Evolutionary conservation across 2,113 vertebrate species (phyloP).

Genomic region (Phaetusa simplex): DNA sequence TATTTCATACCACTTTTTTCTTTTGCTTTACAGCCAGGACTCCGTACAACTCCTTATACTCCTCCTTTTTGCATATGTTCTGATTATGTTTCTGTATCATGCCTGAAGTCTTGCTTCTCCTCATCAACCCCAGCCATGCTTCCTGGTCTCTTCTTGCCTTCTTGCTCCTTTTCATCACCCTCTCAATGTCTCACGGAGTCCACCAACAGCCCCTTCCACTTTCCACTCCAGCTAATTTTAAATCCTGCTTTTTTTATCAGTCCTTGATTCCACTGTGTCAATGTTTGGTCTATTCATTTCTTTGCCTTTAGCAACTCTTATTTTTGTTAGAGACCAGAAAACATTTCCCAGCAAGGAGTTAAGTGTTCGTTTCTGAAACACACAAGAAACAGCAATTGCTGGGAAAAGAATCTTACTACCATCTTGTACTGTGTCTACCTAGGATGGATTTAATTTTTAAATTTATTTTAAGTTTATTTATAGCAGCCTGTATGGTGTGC

Average conservation of each 20-base stretch:
- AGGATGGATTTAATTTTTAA: not conserved
- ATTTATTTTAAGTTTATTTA: not conserved
- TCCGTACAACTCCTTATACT: not conserved
- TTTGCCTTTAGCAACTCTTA: not conserved
- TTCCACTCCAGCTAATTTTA: not conserved
- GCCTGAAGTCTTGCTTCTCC: not conserved
- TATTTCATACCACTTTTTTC: not conserved
- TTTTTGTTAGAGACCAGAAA: not conserved
- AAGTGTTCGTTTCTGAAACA: not conserved
- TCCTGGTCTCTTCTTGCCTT: not conserved
- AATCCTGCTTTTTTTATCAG: not conserved
- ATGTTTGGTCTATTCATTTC: not conserved
- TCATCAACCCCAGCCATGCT: not conserved
- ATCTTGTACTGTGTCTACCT: not conserved
- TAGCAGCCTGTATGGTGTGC: not conserved
- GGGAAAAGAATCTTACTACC: not conserved
- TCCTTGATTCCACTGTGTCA: not conserved
- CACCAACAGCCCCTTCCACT: not conserved
- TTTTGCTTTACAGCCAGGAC: not conserved
- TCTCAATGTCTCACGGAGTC: accelerated
- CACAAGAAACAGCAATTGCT: not conserved
- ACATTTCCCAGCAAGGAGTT: not conserved
- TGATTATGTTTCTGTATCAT: not conserved
- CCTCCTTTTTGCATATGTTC: not conserved
- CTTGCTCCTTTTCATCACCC: not conserved